Evolutionary conservation across 2,797 vertebrate genomes (phyloP).

Genomic region (Ctenopoma kingsleyae): DNA sequence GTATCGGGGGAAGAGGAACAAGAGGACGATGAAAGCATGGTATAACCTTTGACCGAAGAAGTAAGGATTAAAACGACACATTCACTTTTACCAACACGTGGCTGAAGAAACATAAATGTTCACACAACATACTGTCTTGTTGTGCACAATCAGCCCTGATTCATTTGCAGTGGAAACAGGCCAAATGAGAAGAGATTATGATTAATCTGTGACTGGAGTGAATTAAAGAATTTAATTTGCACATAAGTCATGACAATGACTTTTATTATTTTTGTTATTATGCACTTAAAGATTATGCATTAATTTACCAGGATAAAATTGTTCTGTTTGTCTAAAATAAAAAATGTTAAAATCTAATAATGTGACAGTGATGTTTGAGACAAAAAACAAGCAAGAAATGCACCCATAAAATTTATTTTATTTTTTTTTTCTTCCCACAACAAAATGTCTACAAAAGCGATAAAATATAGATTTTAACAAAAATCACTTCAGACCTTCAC

Average conservation of each 20-base stretch:
- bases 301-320: background rate
- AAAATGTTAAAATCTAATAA: background rate
- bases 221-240: slow-evolving; percentile 2
- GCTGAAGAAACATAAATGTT: background rate
- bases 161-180: slow-evolving; percentile 20
- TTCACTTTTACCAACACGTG: slow-evolving; percentile 50
- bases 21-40: slow-evolving; percentile 62
- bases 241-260: background rate
- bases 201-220: slow-evolving; percentile 1
- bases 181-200: background rate
- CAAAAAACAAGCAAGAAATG: slow-evolving; percentile 78
- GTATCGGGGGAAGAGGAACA: slow-evolving; percentile 62
- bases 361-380: slow-evolving; percentile 19
- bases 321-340: slow-evolving; percentile 13
- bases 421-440: slow-evolving; percentile 91
- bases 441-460: slow-evolving; percentile 97
- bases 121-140: background rate
- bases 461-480: slow-evolving; percentile 96
- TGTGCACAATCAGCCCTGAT: background rate
- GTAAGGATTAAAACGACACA: slow-evolving; percentile 62
- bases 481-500: slow-evolving; percentile 92
- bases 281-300: background rate
- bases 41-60: slow-evolving; percentile 73
- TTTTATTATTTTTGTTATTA: background rate
- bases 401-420: slow-evolving; percentile 92